phyloP scores from a whole-genome alignment of 2,113 vertebrate genomes.

The Silurus meridionalis region DNA sequence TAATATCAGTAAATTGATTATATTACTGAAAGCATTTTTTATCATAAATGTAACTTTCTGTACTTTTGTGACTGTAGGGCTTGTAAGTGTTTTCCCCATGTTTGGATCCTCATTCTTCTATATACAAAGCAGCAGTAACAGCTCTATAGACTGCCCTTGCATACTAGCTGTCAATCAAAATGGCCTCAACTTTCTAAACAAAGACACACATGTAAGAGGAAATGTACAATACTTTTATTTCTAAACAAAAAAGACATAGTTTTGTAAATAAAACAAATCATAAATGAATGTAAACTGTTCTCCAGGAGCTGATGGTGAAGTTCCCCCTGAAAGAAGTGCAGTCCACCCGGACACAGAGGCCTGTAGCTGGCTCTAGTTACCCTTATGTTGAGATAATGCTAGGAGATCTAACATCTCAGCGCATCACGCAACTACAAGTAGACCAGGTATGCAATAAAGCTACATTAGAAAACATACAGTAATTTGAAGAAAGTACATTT shows the following conservation, averaged over 20 bases:
- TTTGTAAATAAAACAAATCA: not conserved
- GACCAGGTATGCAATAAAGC: slow-evolving; percentile 79
- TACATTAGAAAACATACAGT: not conserved
- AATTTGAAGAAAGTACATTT: not conserved
- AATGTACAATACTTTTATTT: not conserved
- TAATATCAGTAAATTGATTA: not conserved
- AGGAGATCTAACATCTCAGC: slow-evolving; percentile 83
- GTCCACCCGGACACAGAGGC: slow-evolving; percentile 86
- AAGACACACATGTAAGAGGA: slow-evolving; percentile 86
- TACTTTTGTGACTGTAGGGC: slow-evolving; percentile 70
- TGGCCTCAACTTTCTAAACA: slow-evolving; percentile 91
- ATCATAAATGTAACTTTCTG: not conserved
- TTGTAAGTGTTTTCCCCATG: slow-evolving; percentile 90
- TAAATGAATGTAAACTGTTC: not conserved
- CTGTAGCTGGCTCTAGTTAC: slow-evolving; percentile 84
- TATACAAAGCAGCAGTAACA: slow-evolving; percentile 90
- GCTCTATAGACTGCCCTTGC: slow-evolving; percentile 81
- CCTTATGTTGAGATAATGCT: slow-evolving; percentile 91
- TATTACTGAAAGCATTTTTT: not conserved
- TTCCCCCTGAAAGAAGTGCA: slow-evolving; percentile 91
- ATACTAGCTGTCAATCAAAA: slow-evolving; percentile 93
- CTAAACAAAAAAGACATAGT: not conserved
- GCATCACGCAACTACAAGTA: slow-evolving; percentile 89
- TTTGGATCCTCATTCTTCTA: slow-evolving; percentile 98
- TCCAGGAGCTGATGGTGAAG: slow-evolving; percentile 82